Base-by-base conservation (phyloP, 2,113 vertebrate genomes). In the Pithys albifrons region DNA sequence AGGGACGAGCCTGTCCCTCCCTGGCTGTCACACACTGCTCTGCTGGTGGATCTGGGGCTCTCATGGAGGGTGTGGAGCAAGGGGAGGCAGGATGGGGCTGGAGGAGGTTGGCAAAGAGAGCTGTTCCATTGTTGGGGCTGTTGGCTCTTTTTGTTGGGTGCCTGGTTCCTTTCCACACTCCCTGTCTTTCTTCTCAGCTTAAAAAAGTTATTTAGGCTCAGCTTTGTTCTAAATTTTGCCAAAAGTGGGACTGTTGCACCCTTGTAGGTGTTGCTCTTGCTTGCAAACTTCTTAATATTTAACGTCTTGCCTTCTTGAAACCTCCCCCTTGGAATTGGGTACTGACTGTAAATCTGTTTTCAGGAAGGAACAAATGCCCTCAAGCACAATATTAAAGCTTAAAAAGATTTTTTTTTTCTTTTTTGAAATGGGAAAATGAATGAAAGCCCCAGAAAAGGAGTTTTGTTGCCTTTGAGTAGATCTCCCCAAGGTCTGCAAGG, bases 311-410 rank as follows among this genome's bases (percentile, higher is more conserved):
- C 2, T 91, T 89, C 67, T 59, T 49, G 71, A 61, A 91, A 11
- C 41, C 58, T 67, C 57, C 41, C 82, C 76, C 75, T 57, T 88
- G 82, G 85, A 94, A 35, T 5, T 46, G 78, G 85, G 52, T 70
- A 7, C 82, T 69, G 82, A 35, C 35, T 6, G 23, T 33, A 65
- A 88, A 90, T 69, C 49, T 92, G 39, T 41, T 88, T 90, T 45
- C 76, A 13, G 64, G 5, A 71, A 58, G 64, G 75, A 94, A 91
- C 74, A 67, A n/a, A 45, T 71, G 33, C 71, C 92, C 88, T 83
- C 45, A 24, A 77, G 96, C 75, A 9, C 25, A 29, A 4, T 20
- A 73, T 94, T 93, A 95, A 94, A 90, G 49, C 84, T 95, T 86
- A 76, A 93, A 95, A 86, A 29, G 31, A 41, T 41, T 1, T 7